Evolutionary conservation across 2,113 vertebrate species (phyloP).

Genomic region (Ardeotis arabs): DNA sequence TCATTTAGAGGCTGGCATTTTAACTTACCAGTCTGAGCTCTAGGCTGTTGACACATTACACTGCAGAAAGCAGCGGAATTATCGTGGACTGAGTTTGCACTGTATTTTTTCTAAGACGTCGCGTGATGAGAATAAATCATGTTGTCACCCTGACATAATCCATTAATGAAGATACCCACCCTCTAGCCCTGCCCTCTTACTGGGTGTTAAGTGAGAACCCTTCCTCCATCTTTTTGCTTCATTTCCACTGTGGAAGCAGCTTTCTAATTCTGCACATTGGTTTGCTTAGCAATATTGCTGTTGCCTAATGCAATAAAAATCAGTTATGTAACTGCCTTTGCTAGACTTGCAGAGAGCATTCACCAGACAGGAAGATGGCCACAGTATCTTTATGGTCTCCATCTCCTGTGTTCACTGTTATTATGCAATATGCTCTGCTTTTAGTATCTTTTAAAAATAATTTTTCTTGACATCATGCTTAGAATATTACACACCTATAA

Average conservation of each 20-base stretch:
- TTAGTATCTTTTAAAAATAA: background rate
- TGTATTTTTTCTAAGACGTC: background rate
- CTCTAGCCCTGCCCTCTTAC: background rate
- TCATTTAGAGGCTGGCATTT: background rate
- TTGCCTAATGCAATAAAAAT: slow-evolving; percentile 64
- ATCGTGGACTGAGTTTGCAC: background rate
- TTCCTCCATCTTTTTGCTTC: background rate
- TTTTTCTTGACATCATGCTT: background rate
- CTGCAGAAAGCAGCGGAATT: slow-evolving; percentile 34
- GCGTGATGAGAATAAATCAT: slow-evolving; percentile 42
- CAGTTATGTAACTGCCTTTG: slow-evolving; percentile 66
- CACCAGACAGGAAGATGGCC: background rate
- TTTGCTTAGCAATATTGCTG: slow-evolving; percentile 58
- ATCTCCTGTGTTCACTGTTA: background rate
- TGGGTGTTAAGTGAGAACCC: background rate
- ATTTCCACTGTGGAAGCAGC: slow-evolving; percentile 6
- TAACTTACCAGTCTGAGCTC: slow-evolving; percentile 30
- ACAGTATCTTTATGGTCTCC: slow-evolving; percentile 18
- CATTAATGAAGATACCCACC: slow-evolving; percentile 32
- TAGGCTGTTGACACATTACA: background rate
- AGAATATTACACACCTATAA: background rate
- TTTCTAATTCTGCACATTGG: slow-evolving; percentile 7
- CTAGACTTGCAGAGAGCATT: slow-evolving; percentile 27
- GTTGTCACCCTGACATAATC: slow-evolving; percentile 1
- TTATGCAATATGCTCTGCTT: background rate